phyloP scores from a whole-genome alignment of 2,113 vertebrate genomes.

The Acinonyx jubatus region DNA sequence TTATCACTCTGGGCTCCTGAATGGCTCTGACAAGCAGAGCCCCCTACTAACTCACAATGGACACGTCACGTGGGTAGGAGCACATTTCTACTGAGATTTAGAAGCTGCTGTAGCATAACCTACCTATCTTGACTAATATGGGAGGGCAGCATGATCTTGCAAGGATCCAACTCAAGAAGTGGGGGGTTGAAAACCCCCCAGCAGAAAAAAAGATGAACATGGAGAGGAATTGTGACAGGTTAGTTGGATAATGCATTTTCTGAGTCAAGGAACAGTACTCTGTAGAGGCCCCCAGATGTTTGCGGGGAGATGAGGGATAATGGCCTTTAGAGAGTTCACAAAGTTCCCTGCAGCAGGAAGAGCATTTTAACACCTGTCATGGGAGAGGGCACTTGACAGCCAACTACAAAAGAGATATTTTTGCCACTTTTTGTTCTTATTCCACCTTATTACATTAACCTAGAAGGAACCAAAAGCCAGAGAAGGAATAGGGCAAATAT shows the following conservation, averaged over 20 bases:
- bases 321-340: background rate
- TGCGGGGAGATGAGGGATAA: background rate
- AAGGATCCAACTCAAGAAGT: background rate
- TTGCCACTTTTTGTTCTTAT: background rate
- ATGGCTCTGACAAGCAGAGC: background rate
- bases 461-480: background rate
- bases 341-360: background rate
- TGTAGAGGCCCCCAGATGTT: background rate
- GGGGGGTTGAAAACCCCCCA: background rate
- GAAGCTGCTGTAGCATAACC: background rate
- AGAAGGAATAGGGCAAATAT: background rate
- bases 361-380: background rate
- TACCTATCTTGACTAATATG: background rate
- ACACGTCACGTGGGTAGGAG: background rate
- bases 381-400: background rate
- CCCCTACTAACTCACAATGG: background rate
- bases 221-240: background rate
- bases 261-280: background rate
- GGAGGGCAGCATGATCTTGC: background rate
- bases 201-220: background rate
- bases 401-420: background rate
- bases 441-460: background rate
- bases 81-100: background rate
- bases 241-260: background rate
- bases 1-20: background rate